Base-by-base conservation (phyloP, 2,113 vertebrate species). In the Hymenochirus boettgeri region DNA sequence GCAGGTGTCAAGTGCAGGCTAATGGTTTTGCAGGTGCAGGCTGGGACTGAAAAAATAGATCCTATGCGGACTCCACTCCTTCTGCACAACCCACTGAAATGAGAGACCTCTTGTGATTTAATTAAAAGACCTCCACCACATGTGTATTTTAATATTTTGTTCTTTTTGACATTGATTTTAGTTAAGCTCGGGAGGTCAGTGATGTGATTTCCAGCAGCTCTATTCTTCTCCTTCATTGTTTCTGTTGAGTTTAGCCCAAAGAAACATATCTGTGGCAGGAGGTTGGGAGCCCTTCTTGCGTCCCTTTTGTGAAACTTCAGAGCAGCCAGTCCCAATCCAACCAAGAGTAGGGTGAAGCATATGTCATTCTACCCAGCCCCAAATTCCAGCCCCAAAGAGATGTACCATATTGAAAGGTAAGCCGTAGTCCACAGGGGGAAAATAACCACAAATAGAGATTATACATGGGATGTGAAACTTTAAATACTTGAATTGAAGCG, bases 351-450 rank as follows among this genome's bases (percentile, higher is more conserved):
- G 26, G 48, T 69, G 4, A 69, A 69, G 48, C 56, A 69, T 45
- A 60, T 45, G 39, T 50, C 31, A 4, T 17, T 58, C 4, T 53
- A 69, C 35, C 18, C 56, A 7, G 50, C 52, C 24, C 47, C 65
- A 11, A 59, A 51, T 33, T 69, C 47, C 65, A 69, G 18, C 56
- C 65, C 1, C 65, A 29, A 4, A 69, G 59, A 29, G 65, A 69
- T 21, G 60, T 69, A 45, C 56, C 15, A 69, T 69, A 15, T 53
- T 69, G 4, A 69, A 69, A 45, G 65, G 65, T 69, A 15, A 51
- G 46, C n/a, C n/a, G n/a, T n/a, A n/a, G n/a, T n/a, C n/a, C n/a
- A n/a, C n/a, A n/a, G n/a, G n/a, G n/a, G n/a, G n/a, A n/a, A n/a
- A n/a, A n/a, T n/a, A n/a, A n/a, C n/a, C n/a, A n/a, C n/a, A n/a